These are phyloP conservation scores for Pseudomyrmex pallidus DNA, from an alignment of 1,140 invertebrate genomes.

Conservation along the genomic window DNA sequence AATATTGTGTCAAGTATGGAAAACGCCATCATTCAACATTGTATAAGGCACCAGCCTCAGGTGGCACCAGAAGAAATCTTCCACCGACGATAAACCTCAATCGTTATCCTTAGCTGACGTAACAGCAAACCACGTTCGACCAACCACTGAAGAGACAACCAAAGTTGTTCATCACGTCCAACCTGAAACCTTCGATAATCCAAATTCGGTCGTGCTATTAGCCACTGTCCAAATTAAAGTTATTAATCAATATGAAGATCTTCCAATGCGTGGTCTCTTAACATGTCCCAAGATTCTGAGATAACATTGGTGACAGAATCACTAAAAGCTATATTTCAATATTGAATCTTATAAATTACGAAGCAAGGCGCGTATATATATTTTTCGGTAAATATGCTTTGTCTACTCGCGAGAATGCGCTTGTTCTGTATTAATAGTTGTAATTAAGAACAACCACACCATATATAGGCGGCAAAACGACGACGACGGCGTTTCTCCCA, in stretches of 20 bases:
- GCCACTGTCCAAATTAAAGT: conserved; percentile 33
- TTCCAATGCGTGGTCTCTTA: conserved; percentile 56
- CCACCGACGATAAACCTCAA: too few relatives aligned
- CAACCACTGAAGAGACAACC: background rate
- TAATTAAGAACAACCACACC: conserved; percentile 44
- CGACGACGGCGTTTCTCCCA: conserved; percentile 2
- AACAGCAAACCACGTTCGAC: too few relatives aligned
- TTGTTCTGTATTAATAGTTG: conserved; percentile 51
- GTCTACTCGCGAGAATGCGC: conserved; percentile 5
- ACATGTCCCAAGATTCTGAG: conserved; percentile 15
- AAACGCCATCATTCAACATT: conserved; percentile 53
- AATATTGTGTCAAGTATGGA: conserved; percentile 39
- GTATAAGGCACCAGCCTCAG: conserved; percentile 2
- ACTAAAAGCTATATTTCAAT: background rate
- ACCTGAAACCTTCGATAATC: background rate
- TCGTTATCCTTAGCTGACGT: too few relatives aligned
- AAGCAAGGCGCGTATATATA: background rate
- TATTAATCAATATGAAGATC: background rate
- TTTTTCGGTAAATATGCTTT: background rate
- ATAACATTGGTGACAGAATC: background rate
- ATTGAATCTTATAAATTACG: conserved; percentile 14
- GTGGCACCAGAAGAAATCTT: too few relatives aligned
- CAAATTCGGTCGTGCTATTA: background rate
- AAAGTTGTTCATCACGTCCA: background rate
- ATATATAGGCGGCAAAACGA: conserved; percentile 4